phyloP scores from a whole-genome alignment of 2,888 invertebrate species.

The Fissipunctia ypsillon region DNA sequence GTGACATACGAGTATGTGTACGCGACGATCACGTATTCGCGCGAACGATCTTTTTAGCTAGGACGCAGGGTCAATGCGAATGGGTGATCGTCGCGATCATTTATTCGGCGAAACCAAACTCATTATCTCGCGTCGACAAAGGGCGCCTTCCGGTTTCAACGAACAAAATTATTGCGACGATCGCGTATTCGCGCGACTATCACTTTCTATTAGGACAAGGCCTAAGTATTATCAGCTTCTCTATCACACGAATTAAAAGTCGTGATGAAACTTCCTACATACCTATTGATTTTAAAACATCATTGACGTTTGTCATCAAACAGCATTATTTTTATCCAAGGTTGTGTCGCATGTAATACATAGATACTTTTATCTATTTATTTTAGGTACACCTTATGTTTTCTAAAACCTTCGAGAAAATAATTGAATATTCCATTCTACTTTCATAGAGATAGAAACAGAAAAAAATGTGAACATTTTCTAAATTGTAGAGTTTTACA shows the following conservation, averaged over 20 bases:
- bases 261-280: constrained; percentile 17
- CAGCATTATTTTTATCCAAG: constrained; percentile 53
- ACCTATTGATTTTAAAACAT: constrained; percentile 43
- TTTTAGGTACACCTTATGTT: constrained; percentile 18
- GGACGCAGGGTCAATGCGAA: too few species aligned
- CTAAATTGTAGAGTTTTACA: too few species aligned
- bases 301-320: constrained; percentile 46
- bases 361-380: constrained; percentile 27
- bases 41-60: too few species aligned
- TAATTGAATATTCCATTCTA: constrained; percentile 4
- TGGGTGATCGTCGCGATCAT: too few species aligned
- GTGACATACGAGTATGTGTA: too few species aligned
- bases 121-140: too few species aligned
- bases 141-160: too few species aligned
- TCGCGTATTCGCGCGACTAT: too few species aligned
- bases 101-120: too few species aligned
- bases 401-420: constrained; percentile 42
- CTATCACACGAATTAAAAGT: not conserved
- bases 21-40: too few species aligned
- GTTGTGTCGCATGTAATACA: constrained; percentile 37
- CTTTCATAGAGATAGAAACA: not conserved
- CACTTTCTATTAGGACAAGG: not conserved
- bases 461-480: too few species aligned
- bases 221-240: not conserved
- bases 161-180: too few species aligned